Evolutionary conservation across 2,888 invertebrate species (phyloP), one percentile per base, ranked within the genome.

Genomic region (Chironomus tentans): DNA sequence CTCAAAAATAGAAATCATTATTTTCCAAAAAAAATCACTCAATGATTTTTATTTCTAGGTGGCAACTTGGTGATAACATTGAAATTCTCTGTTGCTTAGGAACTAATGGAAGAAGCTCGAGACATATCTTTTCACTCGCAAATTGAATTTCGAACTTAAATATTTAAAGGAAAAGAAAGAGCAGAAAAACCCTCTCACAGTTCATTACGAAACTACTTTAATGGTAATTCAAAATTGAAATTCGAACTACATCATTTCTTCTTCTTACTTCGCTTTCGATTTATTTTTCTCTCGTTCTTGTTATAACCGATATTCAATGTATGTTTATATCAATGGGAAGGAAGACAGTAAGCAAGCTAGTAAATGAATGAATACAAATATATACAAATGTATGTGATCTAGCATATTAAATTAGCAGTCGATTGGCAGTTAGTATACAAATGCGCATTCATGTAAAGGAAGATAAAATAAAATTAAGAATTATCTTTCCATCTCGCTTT

Each of bases 391-490:
- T 38, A 38, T 38, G 56, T 18, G n/a, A 56, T 56, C 15, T 18
- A 28, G 28, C 68, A 68, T 38, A 38, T 46, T 68, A 68, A 68
- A 68, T 68, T 68, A 28, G 46, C n/a, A 68, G 38, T 68, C 68
- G 12, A 68, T 68, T 38, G 28, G 38, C 15, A 46, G 12, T 46
- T 28, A 7, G 68, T 22, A 28, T 28, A 68, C 46, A 68, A 38
- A 68, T 28, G 18, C 18, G 15, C 56, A 56, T 56, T 56, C 56
- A 56, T 38, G 28, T 46, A 38, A 15, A 24, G 22, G 12, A 62
- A 65, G 13, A 65, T 65, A 24, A 56, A 56, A 50, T n/a, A 56
- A 50, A 56, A 18, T 18, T 15, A 56, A 56, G 18, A 2, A 50
- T 50, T 15, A 56, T 56, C 15, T 56, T 38, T 38, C 38, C 38